These are phyloP conservation scores for Hippolais icterina DNA, from an alignment of 2,113 vertebrate species.

Conservation along the genomic window DNA sequence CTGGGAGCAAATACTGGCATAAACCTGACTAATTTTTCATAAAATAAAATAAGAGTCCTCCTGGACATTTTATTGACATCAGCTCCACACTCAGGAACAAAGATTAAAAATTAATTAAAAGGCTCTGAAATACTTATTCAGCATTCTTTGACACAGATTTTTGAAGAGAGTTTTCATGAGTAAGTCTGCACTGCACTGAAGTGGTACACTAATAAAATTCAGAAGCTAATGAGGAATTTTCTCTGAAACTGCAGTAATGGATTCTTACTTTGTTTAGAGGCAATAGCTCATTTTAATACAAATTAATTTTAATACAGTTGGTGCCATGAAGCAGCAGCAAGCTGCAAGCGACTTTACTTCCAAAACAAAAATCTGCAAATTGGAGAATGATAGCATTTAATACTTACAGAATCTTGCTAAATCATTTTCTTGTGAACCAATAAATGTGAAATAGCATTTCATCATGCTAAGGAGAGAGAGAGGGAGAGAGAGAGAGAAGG, in stretches of 20 bases:
- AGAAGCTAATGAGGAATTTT: background rate
- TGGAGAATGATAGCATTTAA: background rate
- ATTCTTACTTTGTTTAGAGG: background rate
- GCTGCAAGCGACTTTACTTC: background rate
- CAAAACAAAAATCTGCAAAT: background rate
- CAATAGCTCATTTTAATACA: background rate
- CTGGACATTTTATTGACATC: background rate
- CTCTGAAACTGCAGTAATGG: background rate
- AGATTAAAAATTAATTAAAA: constrained; percentile 15
- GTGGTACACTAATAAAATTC: background rate
- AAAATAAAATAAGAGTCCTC: background rate
- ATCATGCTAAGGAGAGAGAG: background rate
- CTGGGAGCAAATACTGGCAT: background rate
- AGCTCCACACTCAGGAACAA: background rate
- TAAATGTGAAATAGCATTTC: background rate
- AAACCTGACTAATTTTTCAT: background rate
- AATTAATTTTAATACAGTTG: background rate
- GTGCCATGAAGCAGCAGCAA: background rate
- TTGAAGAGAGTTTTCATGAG: background rate
- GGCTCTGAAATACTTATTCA: background rate
- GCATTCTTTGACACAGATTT: background rate
- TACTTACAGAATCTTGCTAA: background rate
- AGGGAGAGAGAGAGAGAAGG: too few relatives aligned
- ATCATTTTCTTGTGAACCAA: background rate
- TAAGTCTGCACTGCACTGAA: background rate